phyloP scores from a whole-genome alignment of 2,888 invertebrate species.

The Acrobasis repandana region DNA sequence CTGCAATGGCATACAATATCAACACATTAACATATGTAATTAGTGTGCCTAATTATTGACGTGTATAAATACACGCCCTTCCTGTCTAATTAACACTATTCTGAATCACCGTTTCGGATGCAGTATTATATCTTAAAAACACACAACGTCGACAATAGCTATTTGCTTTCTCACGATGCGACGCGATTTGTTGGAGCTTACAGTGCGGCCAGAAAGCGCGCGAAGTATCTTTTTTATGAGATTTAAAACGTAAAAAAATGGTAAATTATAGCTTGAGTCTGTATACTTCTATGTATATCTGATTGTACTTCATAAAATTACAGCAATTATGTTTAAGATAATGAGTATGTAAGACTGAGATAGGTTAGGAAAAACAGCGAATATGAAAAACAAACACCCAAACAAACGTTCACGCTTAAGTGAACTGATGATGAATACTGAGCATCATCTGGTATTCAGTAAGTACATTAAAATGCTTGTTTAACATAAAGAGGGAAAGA shows the following conservation, averaged over 20 bases:
- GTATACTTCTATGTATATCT: no score
- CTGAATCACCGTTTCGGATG: constrained; percentile 13
- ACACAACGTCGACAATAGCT: constrained; percentile 33
- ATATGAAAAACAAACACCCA: no score
- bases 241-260: not conserved
- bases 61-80: not conserved
- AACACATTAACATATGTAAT: not conserved
- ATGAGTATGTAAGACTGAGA: no score
- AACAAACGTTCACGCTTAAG: no score
- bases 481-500: no score
- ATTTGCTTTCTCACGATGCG: constrained; percentile 51
- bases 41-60: not conserved
- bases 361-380: no score
- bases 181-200: constrained; percentile 34
- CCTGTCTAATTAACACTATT: constrained; percentile 18
- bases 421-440: no score
- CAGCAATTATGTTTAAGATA: no score
- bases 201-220: constrained; percentile 29
- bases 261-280: not conserved
- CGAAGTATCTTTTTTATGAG: constrained; percentile 7
- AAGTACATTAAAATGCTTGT: no score
- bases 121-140: constrained; percentile 23
- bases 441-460: no score
- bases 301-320: no score
- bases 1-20: no score